Base-by-base conservation (phyloP, 1,140 invertebrate species). In the Oryzaephilus surinamensis region DNA sequence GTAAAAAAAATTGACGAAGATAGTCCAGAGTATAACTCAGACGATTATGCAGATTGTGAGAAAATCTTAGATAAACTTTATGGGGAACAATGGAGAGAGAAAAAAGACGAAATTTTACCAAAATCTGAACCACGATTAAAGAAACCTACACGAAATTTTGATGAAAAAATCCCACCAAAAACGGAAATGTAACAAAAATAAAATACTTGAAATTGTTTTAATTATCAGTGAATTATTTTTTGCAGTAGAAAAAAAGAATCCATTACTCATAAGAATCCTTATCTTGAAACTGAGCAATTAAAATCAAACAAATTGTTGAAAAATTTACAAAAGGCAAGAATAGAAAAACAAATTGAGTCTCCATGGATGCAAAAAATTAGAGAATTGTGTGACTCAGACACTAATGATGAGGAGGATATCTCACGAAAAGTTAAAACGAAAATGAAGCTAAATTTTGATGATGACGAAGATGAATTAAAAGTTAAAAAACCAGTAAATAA, bases 1-100 rank as follows among this genome's bases (percentile, higher is more conserved):
- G n/a, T n/a, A 45, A 40, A 13, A 6, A 17, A 12, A 16, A 20
- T 19, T 32, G 32, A 38, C 21, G 2, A 35, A 33, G 19, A 37
- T 10, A 37, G 16, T 13, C 15, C 15, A 13, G 15, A 31, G 29
- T 31, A 8, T 23, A 21, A 13, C 16, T 5, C 17, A n/a, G 14
- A 8, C 10, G 18, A 21, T 29, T 20, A 40, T 27, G 31, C 42
- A 19, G 46, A 52, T 21, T 13, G 39, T 20, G 44, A 42, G 28
- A 42, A 44, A 16, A 32, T 60, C 17, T 41, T 61, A 26, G 58
- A 61, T 39, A 41, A 50, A 29, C 18, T 61, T 11, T 61, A 61
- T 52, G 58, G 58, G 12, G 45, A 46, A 17, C 47, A 34, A 27
- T 61, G 58, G 58, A 47, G 57, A 33, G 44, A 44, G 15, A 55